These are phyloP conservation scores for Nibea albiflora DNA, from an alignment of 2,113 vertebrate genomes.

Conservation along the genomic window DNA sequence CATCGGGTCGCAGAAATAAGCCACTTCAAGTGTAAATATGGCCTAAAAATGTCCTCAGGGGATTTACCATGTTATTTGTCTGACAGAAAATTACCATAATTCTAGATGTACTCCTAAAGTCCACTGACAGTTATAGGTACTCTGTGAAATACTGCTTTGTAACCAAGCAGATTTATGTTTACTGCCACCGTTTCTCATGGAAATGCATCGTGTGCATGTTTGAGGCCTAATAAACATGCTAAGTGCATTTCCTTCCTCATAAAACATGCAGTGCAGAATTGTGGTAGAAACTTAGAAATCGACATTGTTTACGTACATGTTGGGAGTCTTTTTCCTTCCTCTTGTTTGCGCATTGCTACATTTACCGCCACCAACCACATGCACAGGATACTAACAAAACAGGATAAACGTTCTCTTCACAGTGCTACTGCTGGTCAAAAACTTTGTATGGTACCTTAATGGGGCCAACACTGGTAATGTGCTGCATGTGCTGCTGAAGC, in stretches of 20 bases:
- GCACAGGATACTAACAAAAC: too few relatives aligned
- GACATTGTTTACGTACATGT: background rate
- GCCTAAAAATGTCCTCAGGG: background rate
- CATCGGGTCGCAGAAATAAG: background rate
- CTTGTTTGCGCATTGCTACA: background rate
- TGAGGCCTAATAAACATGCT: background rate
- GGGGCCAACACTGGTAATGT: background rate
- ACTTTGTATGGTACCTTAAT: background rate
- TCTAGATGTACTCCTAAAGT: background rate
- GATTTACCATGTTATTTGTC: background rate
- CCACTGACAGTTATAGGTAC: background rate
- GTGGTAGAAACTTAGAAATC: background rate
- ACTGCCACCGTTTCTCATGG: background rate
- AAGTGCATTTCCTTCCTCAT: background rate
- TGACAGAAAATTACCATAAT: background rate
- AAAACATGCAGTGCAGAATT: background rate
- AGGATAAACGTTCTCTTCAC: background rate
- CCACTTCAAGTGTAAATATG: background rate
- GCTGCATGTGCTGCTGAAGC: background rate
- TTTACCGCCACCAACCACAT: background rate
- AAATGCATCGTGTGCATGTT: background rate
- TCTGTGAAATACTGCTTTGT: background rate
- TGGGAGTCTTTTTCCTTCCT: background rate
- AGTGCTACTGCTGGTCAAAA: background rate
- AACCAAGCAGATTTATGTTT: background rate